phyloP scores from a whole-genome alignment of 2,113 vertebrate species.

The Orthonyx spaldingii region DNA sequence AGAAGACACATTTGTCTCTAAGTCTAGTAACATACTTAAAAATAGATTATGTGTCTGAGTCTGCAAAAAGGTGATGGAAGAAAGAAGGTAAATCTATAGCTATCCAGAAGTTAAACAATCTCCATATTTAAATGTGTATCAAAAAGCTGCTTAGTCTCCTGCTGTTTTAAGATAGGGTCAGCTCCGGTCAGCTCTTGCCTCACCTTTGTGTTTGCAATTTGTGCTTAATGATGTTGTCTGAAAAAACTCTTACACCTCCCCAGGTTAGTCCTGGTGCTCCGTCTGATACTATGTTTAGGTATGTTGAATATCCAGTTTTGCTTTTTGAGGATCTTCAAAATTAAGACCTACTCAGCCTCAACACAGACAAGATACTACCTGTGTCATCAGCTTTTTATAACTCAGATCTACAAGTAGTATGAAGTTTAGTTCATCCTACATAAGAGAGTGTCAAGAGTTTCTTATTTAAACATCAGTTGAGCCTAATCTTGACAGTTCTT shows the following conservation, averaged over 20 bases:
- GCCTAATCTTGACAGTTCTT: background rate
- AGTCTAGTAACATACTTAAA: background rate
- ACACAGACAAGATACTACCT: background rate
- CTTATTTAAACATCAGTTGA: background rate
- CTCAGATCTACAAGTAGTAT: background rate
- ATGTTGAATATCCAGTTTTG: background rate
- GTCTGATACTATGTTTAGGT: background rate
- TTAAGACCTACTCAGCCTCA: background rate
- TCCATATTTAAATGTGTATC: background rate
- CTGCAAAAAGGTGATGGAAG: background rate
- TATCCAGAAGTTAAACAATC: background rate
- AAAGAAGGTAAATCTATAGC: background rate
- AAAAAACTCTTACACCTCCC: background rate
- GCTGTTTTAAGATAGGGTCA: background rate
- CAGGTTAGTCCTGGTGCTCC: background rate
- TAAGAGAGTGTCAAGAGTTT: background rate
- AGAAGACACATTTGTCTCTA: background rate
- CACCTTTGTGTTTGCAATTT: background rate
- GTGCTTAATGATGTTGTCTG: background rate
- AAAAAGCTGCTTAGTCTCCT: background rate
- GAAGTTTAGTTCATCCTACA: background rate
- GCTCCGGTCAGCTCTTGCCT: background rate
- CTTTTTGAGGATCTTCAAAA: background rate
- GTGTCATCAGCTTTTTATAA: background rate
- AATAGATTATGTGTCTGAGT: background rate